Conservation (phyloP, 2,888 invertebrate species). For the Cotesia congregata region DNA sequence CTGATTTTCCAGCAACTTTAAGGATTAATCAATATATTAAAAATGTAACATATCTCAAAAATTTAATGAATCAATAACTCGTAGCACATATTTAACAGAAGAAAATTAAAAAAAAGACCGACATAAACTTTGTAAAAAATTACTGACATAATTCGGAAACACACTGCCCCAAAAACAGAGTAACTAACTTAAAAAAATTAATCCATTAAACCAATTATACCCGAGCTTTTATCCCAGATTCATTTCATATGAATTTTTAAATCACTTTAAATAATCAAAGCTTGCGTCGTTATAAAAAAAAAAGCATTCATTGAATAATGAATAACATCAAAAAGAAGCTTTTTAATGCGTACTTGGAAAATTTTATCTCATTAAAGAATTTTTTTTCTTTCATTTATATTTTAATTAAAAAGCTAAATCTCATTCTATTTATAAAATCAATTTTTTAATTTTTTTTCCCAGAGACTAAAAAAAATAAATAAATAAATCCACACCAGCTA, state of each 20-base stretch:
- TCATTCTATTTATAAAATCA: background rate
- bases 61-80: too few relatives aligned
- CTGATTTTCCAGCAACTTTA: too few relatives aligned
- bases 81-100: too few relatives aligned
- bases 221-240: background rate
- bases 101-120: too few relatives aligned
- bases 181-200: background rate
- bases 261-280: background rate
- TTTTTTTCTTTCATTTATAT: background rate
- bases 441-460: background rate
- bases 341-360: background rate
- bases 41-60: too few relatives aligned
- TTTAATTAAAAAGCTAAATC: background rate
- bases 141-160: too few relatives aligned
- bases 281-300: background rate
- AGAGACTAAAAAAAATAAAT: background rate
- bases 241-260: background rate
- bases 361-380: background rate
- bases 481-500: slow-evolving; percentile 46
- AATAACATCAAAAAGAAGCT: background rate
- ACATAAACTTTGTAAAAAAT: too few relatives aligned
- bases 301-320: background rate
- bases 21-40: too few relatives aligned
- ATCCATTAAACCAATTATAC: background rate
- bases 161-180: background rate